Evolutionary conservation across 2,113 vertebrate species (phyloP).

Genomic region (Leptosomus discolor): DNA sequence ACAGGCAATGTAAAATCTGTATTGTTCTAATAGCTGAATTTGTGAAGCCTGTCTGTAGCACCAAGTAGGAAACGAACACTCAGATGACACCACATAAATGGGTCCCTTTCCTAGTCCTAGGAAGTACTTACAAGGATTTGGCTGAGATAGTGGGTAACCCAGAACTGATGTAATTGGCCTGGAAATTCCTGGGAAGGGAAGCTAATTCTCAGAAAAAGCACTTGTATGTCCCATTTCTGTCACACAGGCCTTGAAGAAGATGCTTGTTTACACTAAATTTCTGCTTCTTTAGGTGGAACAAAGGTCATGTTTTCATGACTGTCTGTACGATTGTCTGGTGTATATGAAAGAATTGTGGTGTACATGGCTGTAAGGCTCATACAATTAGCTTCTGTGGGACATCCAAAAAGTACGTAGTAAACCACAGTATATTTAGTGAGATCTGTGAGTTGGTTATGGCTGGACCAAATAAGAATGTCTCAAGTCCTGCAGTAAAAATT

Average conservation of each 20-base stretch:
- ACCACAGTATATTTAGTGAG: not conserved
- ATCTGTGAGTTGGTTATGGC: not conserved
- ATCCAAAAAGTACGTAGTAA: not conserved
- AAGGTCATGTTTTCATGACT: not conserved
- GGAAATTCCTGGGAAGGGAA: not conserved
- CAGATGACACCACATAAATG: rapidly evolving
- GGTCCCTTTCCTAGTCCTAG: not conserved
- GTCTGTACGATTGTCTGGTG: not conserved
- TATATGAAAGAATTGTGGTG: not conserved
- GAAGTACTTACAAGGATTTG: not conserved
- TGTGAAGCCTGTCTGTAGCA: not conserved
- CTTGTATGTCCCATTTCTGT: not conserved
- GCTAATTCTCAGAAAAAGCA: not conserved
- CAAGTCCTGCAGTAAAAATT: not conserved
- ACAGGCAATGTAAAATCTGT: not conserved
- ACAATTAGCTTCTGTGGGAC: not conserved
- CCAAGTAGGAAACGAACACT: not conserved
- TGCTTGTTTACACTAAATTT: not conserved
- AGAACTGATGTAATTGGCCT: not conserved
- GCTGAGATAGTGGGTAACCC: not conserved
- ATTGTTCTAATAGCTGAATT: not conserved
- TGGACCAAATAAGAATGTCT: not conserved
- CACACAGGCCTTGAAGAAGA: not conserved
- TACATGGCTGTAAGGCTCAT: too few relatives aligned
- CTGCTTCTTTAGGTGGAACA: not conserved